Evolutionary conservation across 53 echinoderm and acorn worm species (phyloP).

Genomic region (Echinarachnius parma): DNA sequence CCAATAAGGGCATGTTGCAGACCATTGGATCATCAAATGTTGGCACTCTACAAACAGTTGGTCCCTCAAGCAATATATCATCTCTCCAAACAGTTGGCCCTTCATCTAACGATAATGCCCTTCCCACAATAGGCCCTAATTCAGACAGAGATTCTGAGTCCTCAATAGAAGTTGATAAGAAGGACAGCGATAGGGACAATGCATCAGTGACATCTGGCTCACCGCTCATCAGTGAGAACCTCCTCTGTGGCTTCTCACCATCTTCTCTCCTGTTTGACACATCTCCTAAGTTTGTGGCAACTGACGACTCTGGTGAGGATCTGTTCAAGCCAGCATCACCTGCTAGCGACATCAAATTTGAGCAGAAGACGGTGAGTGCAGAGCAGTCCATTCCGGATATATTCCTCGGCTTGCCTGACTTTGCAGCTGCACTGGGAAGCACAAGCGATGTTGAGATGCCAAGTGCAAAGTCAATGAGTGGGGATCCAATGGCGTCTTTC

Average conservation of each 20-base stretch:
- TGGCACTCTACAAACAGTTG: not conserved
- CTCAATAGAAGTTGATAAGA: not conserved
- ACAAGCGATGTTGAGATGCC: slow-evolving; percentile 68
- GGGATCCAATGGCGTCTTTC: slow-evolving; percentile 42
- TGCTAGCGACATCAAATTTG: not conserved
- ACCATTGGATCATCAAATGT: not conserved
- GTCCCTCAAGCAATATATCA: not conserved
- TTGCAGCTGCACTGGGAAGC: slow-evolving; percentile 3
- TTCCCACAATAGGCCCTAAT: slow-evolving; percentile 24
- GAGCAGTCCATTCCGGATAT: slow-evolving; percentile 14
- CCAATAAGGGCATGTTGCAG: not conserved
- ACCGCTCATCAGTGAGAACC: slow-evolving; percentile 41
- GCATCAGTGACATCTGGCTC: slow-evolving; percentile 6
- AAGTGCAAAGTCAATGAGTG: slow-evolving; percentile 66
- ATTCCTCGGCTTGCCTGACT: slow-evolving; percentile 22
- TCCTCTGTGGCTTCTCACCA: slow-evolving; percentile 21
- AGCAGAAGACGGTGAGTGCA: not conserved
- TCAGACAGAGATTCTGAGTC: slow-evolving; percentile 1
- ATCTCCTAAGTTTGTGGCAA: slow-evolving; percentile 25
- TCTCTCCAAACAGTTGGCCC: slow-evolving; percentile 33
- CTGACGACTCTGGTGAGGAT: slow-evolving; percentile 3
- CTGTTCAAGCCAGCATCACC: slow-evolving; percentile 19
- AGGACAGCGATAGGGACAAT: not conserved
- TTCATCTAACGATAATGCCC: slow-evolving; percentile 7
- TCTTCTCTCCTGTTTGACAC: slow-evolving; percentile 20